Percentiles rank a stretch among this genome's conserved stretches.
Evolutionary conservation across 1,140 invertebrate genomes (phyloP).

Genomic region (Heterodera schachtii): DNA sequence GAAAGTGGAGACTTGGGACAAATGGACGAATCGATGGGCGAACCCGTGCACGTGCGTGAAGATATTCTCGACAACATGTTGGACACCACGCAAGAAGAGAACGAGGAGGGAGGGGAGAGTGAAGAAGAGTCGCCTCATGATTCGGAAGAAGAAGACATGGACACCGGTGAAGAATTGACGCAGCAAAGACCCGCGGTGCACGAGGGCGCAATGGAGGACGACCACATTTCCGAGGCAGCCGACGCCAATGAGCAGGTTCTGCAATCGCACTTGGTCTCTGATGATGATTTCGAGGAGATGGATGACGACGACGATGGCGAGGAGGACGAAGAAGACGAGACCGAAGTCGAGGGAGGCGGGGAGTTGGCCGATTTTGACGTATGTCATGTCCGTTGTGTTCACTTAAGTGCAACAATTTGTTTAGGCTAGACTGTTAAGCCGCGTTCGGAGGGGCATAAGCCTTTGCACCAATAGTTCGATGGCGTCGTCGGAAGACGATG

Average conservation of each 20-base stretch:
- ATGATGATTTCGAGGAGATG: conserved; percentile 42
- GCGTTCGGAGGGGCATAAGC: background rate
- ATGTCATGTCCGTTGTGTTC: background rate
- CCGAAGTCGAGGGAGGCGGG: background rate
- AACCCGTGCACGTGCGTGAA: background rate
- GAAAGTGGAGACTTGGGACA: background rate
- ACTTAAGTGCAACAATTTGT: conserved; percentile 15
- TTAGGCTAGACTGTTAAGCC: too few relatives aligned
- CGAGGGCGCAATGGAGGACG: conserved; percentile 34
- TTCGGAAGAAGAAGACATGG: conserved; percentile 48
- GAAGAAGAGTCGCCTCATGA: conserved; percentile 29
- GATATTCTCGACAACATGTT: background rate
- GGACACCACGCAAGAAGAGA: conserved; percentile 27
- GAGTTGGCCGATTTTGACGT: background rate
- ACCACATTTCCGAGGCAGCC: conserved; percentile 23
- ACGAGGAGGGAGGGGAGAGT: conserved; percentile 42
- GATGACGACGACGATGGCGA: conserved; percentile 46
- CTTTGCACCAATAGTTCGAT: too few relatives aligned
- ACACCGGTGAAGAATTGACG: conserved; percentile 34
- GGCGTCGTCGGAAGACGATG: too few relatives aligned
- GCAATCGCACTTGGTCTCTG: conserved; percentile 18
- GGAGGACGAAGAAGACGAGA: conserved; percentile 35
- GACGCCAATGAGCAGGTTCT: conserved; percentile 24
- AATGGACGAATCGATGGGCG: background rate
- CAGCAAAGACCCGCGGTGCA: conserved; percentile 35